A percentile compares a stretch with the other conserved stretches of the same genome.
Conservation (phyloP, 2,888 invertebrate genomes). For the Lochmaea capreae region DNA sequence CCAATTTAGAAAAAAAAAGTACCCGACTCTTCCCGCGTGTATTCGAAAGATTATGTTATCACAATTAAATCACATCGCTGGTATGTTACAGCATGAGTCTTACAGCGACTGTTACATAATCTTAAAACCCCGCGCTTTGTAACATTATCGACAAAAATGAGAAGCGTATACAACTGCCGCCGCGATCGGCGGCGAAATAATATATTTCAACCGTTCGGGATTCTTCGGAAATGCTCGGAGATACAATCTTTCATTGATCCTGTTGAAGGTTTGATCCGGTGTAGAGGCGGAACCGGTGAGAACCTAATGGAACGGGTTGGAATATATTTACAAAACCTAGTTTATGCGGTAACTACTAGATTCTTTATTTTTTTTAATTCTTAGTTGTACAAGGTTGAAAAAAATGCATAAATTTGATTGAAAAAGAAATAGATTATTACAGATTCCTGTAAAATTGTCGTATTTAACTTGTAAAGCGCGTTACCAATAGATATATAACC, state of each 20-base stretch:
- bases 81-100: constrained; percentile 37
- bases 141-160: constrained; percentile 56
- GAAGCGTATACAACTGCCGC: constrained; percentile 48
- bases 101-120: constrained; percentile 44
- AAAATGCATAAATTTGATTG: too few species aligned
- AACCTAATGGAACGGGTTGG: not conserved
- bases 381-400: too few species aligned
- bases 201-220: constrained; percentile 49
- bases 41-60: constrained; percentile 37
- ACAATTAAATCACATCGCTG: constrained; percentile 45
- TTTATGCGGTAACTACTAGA: not conserved
- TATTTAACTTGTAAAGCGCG: too few species aligned
- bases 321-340: not conserved
- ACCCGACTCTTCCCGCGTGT: constrained; percentile 42
- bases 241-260: constrained; percentile 39
- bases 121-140: constrained; percentile 46
- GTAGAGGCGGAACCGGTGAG: constrained; percentile 17
- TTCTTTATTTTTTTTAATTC: too few species aligned
- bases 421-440: too few species aligned
- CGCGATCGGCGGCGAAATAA: constrained; percentile 44
- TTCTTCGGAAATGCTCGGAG: constrained; percentile 37
- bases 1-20: not conserved
- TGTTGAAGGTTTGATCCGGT: constrained; percentile 24
- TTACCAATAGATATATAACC: too few species aligned
- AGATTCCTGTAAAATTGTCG: too few species aligned